Conservation (phyloP, 1,140 invertebrate species). For the Ganaspis sp. region DNA sequence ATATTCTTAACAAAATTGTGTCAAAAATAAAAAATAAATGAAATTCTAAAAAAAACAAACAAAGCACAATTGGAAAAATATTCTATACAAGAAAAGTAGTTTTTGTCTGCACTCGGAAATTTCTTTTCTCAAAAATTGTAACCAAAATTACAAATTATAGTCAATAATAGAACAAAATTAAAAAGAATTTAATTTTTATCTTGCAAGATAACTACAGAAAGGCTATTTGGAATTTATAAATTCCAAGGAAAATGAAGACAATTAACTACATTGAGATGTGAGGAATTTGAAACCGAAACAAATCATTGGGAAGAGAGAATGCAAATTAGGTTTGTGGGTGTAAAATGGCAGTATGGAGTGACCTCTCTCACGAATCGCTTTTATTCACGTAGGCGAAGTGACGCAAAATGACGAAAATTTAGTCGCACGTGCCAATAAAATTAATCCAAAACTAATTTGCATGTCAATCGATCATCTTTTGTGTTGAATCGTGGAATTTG, state of each 20-base stretch:
- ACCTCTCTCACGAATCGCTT: neutral
- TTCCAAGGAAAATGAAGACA: neutral
- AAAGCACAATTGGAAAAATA: too few species aligned
- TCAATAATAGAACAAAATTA: too few species aligned
- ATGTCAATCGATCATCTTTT: slow-evolving; percentile 12
- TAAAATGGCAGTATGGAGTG: neutral
- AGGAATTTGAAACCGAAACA: neutral
- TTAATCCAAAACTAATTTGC: slow-evolving; percentile 8
- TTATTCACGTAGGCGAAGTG: neutral
- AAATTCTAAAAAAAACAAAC: too few species aligned
- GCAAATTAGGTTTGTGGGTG: neutral
- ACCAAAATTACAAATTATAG: too few species aligned
- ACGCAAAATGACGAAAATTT: neutral
- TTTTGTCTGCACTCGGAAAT: too few species aligned
- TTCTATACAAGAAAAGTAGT: too few species aligned
- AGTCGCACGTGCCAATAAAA: slow-evolving; percentile 24
- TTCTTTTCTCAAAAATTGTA: too few species aligned
- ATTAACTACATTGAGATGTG: neutral
- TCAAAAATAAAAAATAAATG: too few species aligned
- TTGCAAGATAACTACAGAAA: too few species aligned
- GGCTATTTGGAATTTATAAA: too few species aligned
- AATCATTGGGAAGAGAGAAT: neutral
- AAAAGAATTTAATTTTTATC: too few species aligned
- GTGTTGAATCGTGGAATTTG: neutral
- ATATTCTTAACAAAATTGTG: too few species aligned